Conservation (phyloP, 2,888 invertebrate species). For the Syritta pipiens region DNA sequence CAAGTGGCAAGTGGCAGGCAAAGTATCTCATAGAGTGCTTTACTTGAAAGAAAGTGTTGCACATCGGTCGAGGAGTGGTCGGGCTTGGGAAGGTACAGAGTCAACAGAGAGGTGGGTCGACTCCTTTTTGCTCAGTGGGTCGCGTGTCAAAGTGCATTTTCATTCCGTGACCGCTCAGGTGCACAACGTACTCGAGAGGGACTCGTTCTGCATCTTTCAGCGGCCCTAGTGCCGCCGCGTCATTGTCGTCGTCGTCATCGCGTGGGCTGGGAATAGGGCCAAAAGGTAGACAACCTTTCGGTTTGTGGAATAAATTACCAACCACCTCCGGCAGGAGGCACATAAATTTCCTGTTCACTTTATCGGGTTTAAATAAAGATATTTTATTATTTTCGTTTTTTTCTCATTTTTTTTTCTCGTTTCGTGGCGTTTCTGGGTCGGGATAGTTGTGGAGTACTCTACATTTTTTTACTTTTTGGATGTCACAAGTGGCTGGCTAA, state of each 20-base stretch:
- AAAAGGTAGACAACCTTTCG: conserved; percentile 38
- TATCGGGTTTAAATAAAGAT: conserved; percentile 31
- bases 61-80: neutral
- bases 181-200: conserved; percentile 8
- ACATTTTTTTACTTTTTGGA: neutral
- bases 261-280: conserved; percentile 20
- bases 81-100: no score
- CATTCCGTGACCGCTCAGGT: conserved; percentile 38
- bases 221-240: neutral
- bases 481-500: conserved; percentile 4
- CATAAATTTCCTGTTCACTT: conserved; percentile 37
- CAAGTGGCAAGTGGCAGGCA: neutral
- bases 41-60: conserved; percentile 28
- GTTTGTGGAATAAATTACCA: conserved; percentile 21
- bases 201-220: conserved; percentile 20
- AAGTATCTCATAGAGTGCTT: conserved; percentile 13
- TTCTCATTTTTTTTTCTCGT: neutral
- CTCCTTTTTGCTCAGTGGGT: conserved; percentile 31
- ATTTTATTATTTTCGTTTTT: conserved; percentile 31
- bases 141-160: conserved; percentile 56
- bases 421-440: conserved; percentile 21
- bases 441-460: neutral
- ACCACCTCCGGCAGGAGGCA: conserved; percentile 11
- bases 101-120: no score
- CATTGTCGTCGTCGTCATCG: neutral